phyloP scores from a whole-genome alignment of 2,113 vertebrate genomes.

The Indicator maculatus region DNA sequence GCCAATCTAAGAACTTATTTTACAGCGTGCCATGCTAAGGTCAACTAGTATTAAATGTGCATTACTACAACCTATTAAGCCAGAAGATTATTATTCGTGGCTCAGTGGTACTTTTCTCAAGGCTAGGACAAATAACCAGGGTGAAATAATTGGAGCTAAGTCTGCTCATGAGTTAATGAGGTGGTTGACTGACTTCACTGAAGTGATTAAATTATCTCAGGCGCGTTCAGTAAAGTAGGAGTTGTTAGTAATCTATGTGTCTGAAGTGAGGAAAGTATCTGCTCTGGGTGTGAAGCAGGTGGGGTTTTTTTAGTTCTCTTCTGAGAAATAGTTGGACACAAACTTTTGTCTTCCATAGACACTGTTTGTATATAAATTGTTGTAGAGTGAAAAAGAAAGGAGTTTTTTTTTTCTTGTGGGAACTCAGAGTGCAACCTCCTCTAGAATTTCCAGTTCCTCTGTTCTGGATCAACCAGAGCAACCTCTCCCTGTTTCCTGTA shows the following conservation, averaged over 20 bases:
- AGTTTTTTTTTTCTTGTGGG: rapidly evolving
- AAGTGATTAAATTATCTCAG: background rate
- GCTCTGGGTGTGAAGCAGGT: background rate
- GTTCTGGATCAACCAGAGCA: background rate
- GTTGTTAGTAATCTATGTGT: background rate
- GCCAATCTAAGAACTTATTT: rapidly evolving
- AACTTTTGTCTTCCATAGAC: background rate
- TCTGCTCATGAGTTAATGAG: background rate
- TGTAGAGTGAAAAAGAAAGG: rapidly evolving
- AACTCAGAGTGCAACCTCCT: background rate
- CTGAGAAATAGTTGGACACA: background rate
- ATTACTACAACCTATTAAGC: background rate
- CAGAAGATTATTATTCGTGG: background rate
- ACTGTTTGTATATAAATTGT: rapidly evolving
- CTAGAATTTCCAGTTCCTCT: background rate
- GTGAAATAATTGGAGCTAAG: background rate
- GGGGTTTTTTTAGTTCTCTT: background rate
- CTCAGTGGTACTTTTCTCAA: background rate
- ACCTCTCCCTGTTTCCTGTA: background rate
- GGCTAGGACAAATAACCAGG: background rate
- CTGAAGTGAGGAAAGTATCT: background rate
- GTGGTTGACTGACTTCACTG: background rate
- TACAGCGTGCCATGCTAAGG: background rate
- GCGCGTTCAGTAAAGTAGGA: background rate
- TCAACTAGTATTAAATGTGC: background rate